Base-by-base conservation (phyloP, 1,140 invertebrate genomes). In the Epicauta chinensis region DNA sequence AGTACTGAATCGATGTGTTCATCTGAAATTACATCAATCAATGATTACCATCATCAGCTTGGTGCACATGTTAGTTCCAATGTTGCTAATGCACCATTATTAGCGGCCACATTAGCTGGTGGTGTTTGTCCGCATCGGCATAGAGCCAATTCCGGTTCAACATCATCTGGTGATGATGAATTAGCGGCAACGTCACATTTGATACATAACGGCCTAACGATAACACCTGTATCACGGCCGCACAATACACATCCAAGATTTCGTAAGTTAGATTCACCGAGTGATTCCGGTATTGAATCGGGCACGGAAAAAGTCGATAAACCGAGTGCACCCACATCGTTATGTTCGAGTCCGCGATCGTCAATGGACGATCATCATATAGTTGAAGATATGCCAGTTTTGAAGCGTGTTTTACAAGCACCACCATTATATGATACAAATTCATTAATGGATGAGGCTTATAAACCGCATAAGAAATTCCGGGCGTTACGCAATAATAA, bases 381-480 rank as follows among this genome's bases (percentile, higher is more conserved):
- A 35, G 83, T 88, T 10, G 90, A 93, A 68, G 91, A 93, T 61
- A 95, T 94, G 91, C 91, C 92, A 0, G 90, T 94, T 50, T 72
- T 96, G 45, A 94, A 94, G 65, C 80, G 91, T 16, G 91, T 93
- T 0, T 77, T 95, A 0, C 90, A 94, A 68, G 91, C 91, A 1
- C 92, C 92, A 1, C 92, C 92, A 0, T 73, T 93, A 1, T 89
- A 89, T 70, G 87, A 91, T 64, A 90, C 89, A 35, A 89, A 89
- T 63, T 87, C 87, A 1, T 71, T 94, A 32, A 93, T 94, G 90
- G 91, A 93, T 67, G 91, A 93, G 71, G 91, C 91, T 1, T 94
- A 94, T 75, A 91, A 93, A 64, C 90, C 91, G 37, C 92, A 95
- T 76, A 95, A 95, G 70, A 95, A 95, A 69, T 94, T 95, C 78